Evolutionary conservation across 53 echinoderm and acorn worm species (phyloP).

Genomic region (Astropecten irregularis): DNA sequence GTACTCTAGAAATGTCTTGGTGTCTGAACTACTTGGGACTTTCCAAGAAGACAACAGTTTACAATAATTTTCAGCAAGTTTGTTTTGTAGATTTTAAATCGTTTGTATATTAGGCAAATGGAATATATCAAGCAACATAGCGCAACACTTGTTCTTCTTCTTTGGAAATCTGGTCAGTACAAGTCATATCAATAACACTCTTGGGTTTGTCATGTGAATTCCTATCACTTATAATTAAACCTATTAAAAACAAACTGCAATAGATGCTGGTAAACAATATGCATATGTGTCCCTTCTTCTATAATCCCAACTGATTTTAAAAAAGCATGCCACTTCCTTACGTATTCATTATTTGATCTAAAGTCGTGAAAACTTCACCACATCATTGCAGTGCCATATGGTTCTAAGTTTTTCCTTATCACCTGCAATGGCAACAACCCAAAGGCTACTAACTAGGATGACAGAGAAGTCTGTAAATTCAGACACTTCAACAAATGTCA

Average conservation of each 20-base stretch:
- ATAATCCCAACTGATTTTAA: not conserved
- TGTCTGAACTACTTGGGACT: too few species aligned
- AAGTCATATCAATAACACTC: too few species aligned
- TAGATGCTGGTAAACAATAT: not conserved
- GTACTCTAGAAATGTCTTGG: too few species aligned
- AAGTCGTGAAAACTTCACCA: not conserved
- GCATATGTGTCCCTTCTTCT: not conserved
- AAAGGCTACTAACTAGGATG: not conserved
- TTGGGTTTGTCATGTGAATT: too few species aligned
- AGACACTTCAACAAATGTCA: not conserved
- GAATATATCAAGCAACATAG: not conserved
- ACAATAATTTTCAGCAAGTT: too few species aligned
- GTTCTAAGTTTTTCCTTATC: not conserved
- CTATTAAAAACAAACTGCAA: too few species aligned
- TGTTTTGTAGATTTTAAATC: not conserved
- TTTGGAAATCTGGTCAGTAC: too few species aligned
- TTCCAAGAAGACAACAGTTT: too few species aligned
- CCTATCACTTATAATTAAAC: too few species aligned
- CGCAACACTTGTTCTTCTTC: slow-evolving; percentile 8
- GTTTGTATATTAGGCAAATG: not conserved
- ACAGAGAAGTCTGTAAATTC: not conserved
- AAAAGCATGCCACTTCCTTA: not conserved
- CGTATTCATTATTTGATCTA: not conserved
- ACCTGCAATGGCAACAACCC: not conserved
- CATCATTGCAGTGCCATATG: slow-evolving; percentile 2